Evolutionary conservation across 2,797 vertebrate species (phyloP).

Genomic region (Monodelphis domestica): DNA sequence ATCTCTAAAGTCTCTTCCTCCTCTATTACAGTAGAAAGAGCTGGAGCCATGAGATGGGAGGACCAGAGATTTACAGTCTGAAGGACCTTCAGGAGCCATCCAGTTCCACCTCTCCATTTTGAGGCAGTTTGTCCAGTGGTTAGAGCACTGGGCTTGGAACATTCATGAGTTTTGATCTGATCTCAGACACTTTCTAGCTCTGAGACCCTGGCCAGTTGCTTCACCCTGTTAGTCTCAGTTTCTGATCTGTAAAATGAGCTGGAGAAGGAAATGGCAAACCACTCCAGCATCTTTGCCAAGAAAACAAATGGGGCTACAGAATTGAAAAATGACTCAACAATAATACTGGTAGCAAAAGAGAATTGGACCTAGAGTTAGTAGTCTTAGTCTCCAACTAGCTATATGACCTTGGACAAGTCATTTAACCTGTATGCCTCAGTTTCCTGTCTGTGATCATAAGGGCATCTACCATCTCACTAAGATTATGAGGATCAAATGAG

Average conservation of each 20-base stretch:
- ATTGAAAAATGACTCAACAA: too few relatives aligned
- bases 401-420: neutral
- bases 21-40: neutral
- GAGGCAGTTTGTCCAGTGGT: neutral
- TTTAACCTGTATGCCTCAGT: neutral
- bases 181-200: too few relatives aligned
- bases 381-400: neutral
- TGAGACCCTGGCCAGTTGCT: too few relatives aligned
- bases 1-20: neutral
- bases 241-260: too few relatives aligned
- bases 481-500: neutral
- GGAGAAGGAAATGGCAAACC: too few relatives aligned
- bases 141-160: too few relatives aligned
- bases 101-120: neutral
- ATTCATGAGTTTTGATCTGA: too few relatives aligned
- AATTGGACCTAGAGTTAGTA: conserved; percentile 69
- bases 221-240: too few relatives aligned
- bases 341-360: too few relatives aligned
- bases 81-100: neutral
- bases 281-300: too few relatives aligned
- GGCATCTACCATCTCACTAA: neutral
- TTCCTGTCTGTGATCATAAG: neutral
- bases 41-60: neutral
- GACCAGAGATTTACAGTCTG: neutral
- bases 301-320: too few relatives aligned